A percentile compares a stretch with the other conserved stretches of the same genome.
These are phyloP conservation scores for Dasypus novemcinctus DNA, from an alignment of 2,113 vertebrate species.

Conservation along the genomic window DNA sequence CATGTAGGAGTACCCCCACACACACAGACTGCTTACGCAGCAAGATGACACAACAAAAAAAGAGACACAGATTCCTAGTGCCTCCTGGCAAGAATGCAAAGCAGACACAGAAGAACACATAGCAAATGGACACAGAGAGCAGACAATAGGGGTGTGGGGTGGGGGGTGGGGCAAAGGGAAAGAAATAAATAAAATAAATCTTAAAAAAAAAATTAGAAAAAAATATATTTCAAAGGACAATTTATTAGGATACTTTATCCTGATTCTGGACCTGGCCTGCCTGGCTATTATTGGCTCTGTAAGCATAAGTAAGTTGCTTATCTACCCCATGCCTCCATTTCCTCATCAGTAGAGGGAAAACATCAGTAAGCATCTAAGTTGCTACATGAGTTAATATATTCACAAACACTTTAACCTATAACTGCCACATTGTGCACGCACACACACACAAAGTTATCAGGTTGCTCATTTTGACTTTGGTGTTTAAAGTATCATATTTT, in stretches of 20 bases:
- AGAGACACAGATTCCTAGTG: no score
- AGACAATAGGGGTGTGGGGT: no score
- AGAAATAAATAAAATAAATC: no score
- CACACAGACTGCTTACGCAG: no score
- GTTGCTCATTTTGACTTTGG: not conserved
- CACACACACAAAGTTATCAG: not conserved
- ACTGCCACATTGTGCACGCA: not conserved
- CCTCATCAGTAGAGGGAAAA: not conserved
- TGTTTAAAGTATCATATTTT: not conserved
- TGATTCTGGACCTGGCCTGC: not conserved
- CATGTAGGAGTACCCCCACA: no score
- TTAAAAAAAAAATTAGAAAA: constrained; percentile 2
- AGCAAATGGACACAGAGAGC: no score
- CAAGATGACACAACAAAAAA: no score
- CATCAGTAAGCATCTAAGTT: not conserved
- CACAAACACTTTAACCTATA: not conserved
- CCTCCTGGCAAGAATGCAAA: no score
- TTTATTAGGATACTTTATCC: not conserved
- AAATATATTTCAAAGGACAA: not conserved
- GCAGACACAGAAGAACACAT: no score
- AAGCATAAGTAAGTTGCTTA: not conserved
- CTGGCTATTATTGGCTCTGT: not conserved
- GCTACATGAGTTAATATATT: not conserved
- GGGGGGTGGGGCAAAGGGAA: no score
- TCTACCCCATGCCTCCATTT: not conserved